Conservation (phyloP, 2,113 vertebrate species). For the Perca fluviatilis region DNA sequence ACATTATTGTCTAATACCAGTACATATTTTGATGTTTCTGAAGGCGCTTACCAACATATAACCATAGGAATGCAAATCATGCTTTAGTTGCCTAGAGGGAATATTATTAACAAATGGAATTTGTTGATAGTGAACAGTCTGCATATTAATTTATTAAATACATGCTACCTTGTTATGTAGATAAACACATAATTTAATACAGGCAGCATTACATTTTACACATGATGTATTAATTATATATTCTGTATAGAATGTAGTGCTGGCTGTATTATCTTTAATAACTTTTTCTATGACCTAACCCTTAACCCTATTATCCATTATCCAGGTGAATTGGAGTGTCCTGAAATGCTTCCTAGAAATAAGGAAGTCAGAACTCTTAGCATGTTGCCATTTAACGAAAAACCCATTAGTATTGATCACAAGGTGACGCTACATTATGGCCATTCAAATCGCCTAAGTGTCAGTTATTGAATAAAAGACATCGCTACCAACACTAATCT, state of each 20-base stretch:
- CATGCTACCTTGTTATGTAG: background rate
- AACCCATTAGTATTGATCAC: background rate
- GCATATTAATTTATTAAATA: background rate
- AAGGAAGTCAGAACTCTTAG: too few relatives aligned
- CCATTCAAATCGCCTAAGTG: background rate
- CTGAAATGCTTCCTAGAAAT: too few relatives aligned
- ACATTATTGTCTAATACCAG: too few relatives aligned
- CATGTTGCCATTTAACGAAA: background rate
- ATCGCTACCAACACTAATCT: background rate
- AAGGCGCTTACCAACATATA: background rate
- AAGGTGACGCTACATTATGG: background rate
- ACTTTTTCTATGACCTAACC: too few relatives aligned
- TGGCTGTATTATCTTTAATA: too few relatives aligned
- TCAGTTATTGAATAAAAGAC: background rate
- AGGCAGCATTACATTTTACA: background rate
- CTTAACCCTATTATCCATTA: too few relatives aligned
- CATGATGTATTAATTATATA: too few relatives aligned
- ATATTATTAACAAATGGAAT: background rate
- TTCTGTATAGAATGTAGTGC: too few relatives aligned
- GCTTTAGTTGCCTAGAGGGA: background rate
- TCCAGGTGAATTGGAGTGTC: too few relatives aligned
- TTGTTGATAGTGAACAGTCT: background rate
- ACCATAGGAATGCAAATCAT: background rate
- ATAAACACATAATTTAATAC: background rate
- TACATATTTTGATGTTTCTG: background rate